These are phyloP conservation scores for Lepilemur ruficaudatus DNA, from an alignment of 2,797 vertebrate species.

Conservation along the genomic window DNA sequence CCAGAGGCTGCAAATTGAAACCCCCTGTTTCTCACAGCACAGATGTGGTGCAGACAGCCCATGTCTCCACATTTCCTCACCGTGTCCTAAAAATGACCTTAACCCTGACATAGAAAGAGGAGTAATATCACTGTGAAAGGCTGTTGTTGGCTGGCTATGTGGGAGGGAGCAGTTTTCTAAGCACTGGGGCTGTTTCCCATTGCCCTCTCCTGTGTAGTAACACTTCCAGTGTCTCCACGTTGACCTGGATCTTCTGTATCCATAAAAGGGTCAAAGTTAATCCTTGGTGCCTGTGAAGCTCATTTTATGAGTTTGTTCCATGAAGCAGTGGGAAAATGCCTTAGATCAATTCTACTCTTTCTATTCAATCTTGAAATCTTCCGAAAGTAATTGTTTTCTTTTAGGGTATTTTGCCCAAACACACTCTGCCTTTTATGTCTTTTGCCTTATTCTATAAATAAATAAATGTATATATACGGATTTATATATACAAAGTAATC, in stretches of 20 bases:
- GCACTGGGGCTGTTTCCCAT: background rate
- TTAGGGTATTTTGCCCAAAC: background rate
- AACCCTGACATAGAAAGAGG: conserved; percentile 64
- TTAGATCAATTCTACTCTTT: background rate
- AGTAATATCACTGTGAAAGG: background rate
- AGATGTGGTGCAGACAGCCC: conserved; percentile 81
- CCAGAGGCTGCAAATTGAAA: conserved; percentile 72
- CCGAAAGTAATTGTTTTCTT: background rate
- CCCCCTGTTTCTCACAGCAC: conserved; percentile 71
- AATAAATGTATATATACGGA: background rate
- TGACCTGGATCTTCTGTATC: conserved; percentile 14
- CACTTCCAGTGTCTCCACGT: background rate
- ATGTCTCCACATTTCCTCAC: conserved; percentile 77
- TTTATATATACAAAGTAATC: background rate
- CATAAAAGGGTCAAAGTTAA: conserved; percentile 15
- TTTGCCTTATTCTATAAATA: background rate
- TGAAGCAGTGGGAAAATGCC: background rate
- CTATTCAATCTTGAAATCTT: background rate
- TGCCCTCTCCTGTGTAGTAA: background rate
- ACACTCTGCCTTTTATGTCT: background rate
- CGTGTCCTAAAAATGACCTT: conserved; percentile 80
- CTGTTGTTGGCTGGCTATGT: background rate
- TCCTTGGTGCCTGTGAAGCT: background rate
- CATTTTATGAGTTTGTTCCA: background rate
- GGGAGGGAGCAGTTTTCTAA: conserved; percentile 8